phyloP scores from a whole-genome alignment of 2,888 invertebrate genomes.

The Argynnis bischoffii region DNA sequence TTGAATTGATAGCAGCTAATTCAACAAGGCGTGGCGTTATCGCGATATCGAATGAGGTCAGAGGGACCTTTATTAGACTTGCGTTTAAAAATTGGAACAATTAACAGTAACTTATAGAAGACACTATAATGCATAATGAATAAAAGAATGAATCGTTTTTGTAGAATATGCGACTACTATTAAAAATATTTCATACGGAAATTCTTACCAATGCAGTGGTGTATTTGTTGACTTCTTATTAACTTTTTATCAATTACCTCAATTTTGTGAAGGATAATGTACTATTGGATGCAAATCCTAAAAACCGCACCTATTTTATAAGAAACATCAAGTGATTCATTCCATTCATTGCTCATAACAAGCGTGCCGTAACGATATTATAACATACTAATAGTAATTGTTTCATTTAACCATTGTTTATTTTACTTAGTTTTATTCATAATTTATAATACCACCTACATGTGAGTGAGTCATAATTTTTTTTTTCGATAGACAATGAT shows the following conservation, averaged over 20 bases:
- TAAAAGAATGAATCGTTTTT: too few relatives aligned
- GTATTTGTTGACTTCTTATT: neutral
- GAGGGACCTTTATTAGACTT: conserved; percentile 34
- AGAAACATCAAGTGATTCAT: conserved; percentile 10
- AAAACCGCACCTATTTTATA: conserved; percentile 13
- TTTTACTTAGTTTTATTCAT: neutral
- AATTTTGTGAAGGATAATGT: neutral
- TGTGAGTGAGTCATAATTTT: too few relatives aligned
- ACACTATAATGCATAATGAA: too few relatives aligned
- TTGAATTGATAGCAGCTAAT: conserved; percentile 34
- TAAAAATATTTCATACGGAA: too few relatives aligned
- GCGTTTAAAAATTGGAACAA: conserved; percentile 1
- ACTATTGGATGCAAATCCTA: neutral
- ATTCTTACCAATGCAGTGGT: too few relatives aligned
- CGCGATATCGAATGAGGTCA: conserved; percentile 68
- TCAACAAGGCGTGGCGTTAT: conserved; percentile 64
- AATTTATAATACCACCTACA: neutral
- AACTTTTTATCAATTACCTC: neutral
- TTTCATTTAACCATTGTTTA: conserved; percentile 8
- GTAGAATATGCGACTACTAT: too few relatives aligned
- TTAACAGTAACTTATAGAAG: neutral
- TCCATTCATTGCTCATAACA: conserved; percentile 9
- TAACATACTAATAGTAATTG: conserved; percentile 6
- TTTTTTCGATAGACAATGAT: neutral
- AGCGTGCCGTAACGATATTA: neutral